Evolutionary conservation across 2,888 invertebrate genomes (phyloP), one percentile per base, ranked within the genome.

Genomic region (Pheosia gnoma): DNA sequence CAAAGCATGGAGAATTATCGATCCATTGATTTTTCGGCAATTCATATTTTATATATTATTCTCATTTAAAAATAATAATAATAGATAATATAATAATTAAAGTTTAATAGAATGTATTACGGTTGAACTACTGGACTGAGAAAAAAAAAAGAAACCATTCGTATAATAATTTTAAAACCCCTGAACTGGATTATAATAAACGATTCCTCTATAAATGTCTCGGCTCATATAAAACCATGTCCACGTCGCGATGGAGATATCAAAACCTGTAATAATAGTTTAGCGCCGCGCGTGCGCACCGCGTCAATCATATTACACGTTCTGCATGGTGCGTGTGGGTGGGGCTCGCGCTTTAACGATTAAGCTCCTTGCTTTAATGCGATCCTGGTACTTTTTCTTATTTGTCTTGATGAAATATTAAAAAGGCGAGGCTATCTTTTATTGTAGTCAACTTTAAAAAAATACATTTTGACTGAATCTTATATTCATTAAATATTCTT

Each of bases 271-370:
- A 77, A 73, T 73, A 71, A 75, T 66, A 72, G 71, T 65, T 62
- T 45, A 57, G 43, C 57, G 53, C 57, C 61, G 61, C 73, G 70
- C 68, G 73, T 64, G 71, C 66, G 71, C 68, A 60, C 62, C 71
- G 58, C 72, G 76, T 77, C 78, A 75, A 77, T 77, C 76, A 77
- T 74, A 63, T 71, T 67, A 72, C 71, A 75, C 65, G 62, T 73
- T 67, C 52, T 57, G 61, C 66, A 60, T 63, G 60, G 49, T 65
- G 66, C 61, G 65, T 68, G 74, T 74, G 65, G 70, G 70, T 72
- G 70, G 68, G 72, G 57, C 45, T 4, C 53, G 53, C 52, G 36
- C 9, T 37, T 37, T 53, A 53, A 25, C 53, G 53, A 53, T 53
- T 37, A 53, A 53, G 53, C 59, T 57, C 64, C 61, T 59, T 59